phyloP scores from a whole-genome alignment of 2,797 vertebrate genomes.

The Hypotaenidia okinawae region DNA sequence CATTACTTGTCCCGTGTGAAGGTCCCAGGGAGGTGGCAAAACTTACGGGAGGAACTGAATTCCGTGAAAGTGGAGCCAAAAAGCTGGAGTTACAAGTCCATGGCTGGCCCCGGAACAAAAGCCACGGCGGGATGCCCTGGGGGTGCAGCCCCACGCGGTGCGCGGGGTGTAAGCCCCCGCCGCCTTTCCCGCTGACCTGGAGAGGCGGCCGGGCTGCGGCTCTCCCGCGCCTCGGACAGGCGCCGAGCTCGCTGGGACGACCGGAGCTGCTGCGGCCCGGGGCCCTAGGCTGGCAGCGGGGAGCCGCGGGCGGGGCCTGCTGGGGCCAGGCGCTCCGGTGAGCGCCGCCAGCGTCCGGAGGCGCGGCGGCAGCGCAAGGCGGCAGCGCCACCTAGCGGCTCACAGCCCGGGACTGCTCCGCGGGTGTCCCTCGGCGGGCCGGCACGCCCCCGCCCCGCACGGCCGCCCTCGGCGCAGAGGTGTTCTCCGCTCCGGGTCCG shows the following conservation, averaged over 20 bases:
- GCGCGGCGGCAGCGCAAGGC: slow-evolving; percentile 1
- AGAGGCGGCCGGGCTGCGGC: fast-evolving
- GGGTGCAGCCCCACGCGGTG: fast-evolving
- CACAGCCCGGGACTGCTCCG: neutral
- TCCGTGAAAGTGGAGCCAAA: neutral
- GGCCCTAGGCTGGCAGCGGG: neutral
- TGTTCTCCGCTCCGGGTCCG: neutral
- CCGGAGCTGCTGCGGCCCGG: neutral
- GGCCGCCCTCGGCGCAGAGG: too few relatives aligned
- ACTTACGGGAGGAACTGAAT: neutral
- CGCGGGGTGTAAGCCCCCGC: neutral
- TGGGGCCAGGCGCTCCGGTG: too few relatives aligned
- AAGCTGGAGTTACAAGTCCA: neutral
- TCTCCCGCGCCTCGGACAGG: neutral
- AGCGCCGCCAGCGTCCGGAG: neutral
- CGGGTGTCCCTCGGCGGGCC: too few relatives aligned
- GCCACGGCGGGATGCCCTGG: neutral
- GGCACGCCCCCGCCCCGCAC: too few relatives aligned
- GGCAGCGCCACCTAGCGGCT: slow-evolving; percentile 79
- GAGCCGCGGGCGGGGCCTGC: neutral
- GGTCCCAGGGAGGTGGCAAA: neutral
- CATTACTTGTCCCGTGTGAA: neutral
- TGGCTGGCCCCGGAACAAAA: too few relatives aligned
- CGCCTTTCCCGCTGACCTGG: neutral
- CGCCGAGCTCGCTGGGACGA: neutral